Evolutionary conservation across 2,888 invertebrate species (phyloP).

Genomic region (Caenorhabditis sp.): DNA sequence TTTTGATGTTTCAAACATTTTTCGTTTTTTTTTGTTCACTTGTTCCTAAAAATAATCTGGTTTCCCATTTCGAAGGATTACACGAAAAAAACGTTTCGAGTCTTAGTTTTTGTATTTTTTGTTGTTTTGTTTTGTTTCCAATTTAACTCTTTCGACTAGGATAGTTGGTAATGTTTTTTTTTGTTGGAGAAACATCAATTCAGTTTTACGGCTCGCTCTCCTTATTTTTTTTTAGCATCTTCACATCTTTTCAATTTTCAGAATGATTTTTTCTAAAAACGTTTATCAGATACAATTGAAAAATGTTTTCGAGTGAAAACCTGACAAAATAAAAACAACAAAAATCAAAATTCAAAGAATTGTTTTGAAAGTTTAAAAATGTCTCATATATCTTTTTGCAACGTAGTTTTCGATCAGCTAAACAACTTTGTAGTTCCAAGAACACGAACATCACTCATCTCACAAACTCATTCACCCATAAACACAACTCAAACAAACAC

Average conservation of each 20-base stretch:
- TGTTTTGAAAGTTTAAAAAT: neutral
- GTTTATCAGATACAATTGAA: no score
- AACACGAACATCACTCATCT: neutral
- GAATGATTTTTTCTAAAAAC: no score
- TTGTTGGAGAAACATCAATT: no score
- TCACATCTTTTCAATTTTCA: no score
- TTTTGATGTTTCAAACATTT: slow-evolving; percentile 1
- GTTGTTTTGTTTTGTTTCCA: neutral
- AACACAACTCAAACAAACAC: neutral
- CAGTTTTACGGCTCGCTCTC: no score
- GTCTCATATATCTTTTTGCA: neutral
- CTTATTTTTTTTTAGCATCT: no score
- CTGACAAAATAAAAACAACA: no score
- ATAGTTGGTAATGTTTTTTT: no score
- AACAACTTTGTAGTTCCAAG: neutral
- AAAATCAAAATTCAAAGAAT: no score
- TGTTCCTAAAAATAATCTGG: neutral
- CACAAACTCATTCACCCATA: neutral
- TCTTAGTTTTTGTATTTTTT: no score
- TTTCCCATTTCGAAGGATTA: neutral
- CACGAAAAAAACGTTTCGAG: neutral
- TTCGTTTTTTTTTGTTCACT: neutral
- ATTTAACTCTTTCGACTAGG: no score
- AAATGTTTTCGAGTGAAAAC: no score
- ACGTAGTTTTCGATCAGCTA: neutral